Evolutionary conservation across 1,140 invertebrate genomes (phyloP).

Genomic region (Pissodes strobi): DNA sequence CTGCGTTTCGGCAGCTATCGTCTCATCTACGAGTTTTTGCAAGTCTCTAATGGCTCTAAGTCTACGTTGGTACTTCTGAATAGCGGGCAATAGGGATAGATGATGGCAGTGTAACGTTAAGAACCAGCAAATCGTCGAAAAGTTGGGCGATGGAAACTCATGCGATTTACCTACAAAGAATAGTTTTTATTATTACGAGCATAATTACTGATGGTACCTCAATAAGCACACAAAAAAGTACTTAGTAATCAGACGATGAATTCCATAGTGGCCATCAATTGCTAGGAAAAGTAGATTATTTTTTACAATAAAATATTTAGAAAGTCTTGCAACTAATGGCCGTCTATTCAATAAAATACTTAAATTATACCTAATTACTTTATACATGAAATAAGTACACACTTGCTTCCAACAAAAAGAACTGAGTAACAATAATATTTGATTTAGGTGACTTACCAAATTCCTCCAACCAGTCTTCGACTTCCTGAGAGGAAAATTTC

Average conservation of each 20-base stretch:
- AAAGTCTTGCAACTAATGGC: background rate
- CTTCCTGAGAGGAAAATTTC: constrained; percentile 79
- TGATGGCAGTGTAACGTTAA: constrained; percentile 93
- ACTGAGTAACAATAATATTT: background rate
- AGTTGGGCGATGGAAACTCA: constrained; percentile 79
- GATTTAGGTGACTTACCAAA: constrained; percentile 38
- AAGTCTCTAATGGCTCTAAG: constrained; percentile 82
- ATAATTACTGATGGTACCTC: too few species aligned
- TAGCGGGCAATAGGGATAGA: constrained; percentile 83
- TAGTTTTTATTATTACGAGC: background rate
- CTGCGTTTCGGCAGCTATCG: constrained; percentile 77
- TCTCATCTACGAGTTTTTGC: constrained; percentile 88
- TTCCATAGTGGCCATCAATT: background rate
- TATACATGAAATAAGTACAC: background rate
- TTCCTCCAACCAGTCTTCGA: constrained; percentile 69
- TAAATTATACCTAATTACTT: too few species aligned
- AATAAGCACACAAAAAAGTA: too few species aligned
- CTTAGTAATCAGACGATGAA: background rate
- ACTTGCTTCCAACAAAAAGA: background rate
- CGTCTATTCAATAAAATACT: too few species aligned
- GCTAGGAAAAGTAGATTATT: background rate
- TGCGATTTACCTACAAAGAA: constrained; percentile 59
- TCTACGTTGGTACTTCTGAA: constrained; percentile 85
- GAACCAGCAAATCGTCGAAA: constrained; percentile 96
- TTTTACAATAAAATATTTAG: background rate